Evolutionary conservation across 2,113 vertebrate species (phyloP).

Genomic region (Rattus norvegicus): DNA sequence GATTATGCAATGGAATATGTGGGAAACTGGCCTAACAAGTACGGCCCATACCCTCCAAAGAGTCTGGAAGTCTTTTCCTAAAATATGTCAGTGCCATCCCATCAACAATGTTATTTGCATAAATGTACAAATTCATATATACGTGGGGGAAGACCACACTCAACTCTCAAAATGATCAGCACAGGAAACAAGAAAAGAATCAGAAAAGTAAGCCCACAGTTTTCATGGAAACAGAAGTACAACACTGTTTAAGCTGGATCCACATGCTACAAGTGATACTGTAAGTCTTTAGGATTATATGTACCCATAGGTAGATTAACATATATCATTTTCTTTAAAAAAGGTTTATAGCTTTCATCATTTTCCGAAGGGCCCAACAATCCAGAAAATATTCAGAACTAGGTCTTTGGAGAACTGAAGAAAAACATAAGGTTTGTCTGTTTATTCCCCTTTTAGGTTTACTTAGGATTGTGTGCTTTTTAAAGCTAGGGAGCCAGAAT

Average conservation of each 20-base stretch:
- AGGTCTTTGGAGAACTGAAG: slow-evolving; percentile 28
- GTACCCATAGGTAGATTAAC: neutral
- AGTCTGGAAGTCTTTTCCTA: neutral
- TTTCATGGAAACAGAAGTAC: neutral
- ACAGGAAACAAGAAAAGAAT: slow-evolving; percentile 25
- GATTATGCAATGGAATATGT: neutral
- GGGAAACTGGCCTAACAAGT: neutral
- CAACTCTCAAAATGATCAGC: slow-evolving; percentile 35
- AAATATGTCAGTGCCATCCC: neutral
- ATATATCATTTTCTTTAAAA: neutral
- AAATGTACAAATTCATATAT: neutral
- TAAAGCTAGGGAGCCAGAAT: neutral
- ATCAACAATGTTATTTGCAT: neutral
- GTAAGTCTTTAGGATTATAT: neutral
- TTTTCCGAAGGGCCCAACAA: slow-evolving; percentile 8
- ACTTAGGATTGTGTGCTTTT: slow-evolving; percentile 15
- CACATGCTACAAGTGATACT: neutral
- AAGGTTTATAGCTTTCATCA: slow-evolving; percentile 20
- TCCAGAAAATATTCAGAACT: slow-evolving; percentile 4
- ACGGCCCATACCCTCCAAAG: neutral
- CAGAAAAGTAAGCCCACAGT: neutral
- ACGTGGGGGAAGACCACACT: neutral
- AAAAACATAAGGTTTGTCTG: slow-evolving; percentile 41
- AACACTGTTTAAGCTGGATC: neutral
- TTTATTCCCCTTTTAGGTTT: slow-evolving; percentile 29